Conservation (phyloP, 2,888 invertebrate species). For the Andrena chrysosceles region DNA sequence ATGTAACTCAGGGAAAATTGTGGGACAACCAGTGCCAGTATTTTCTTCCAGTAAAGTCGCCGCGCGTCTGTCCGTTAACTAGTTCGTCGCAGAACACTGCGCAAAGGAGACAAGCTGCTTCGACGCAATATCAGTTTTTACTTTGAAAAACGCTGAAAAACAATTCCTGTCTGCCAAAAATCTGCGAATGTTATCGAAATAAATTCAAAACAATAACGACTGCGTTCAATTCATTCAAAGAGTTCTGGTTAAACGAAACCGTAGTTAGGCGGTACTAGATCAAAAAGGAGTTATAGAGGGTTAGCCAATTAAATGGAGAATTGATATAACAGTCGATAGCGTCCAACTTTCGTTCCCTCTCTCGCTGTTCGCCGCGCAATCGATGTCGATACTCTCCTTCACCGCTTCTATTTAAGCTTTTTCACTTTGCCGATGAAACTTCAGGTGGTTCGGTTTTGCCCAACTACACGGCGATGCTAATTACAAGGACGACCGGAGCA, state of each 20-base stretch:
- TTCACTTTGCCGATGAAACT: slow-evolving; percentile 38
- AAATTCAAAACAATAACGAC: not conserved
- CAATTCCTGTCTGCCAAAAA: not conserved
- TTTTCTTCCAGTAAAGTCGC: not conserved
- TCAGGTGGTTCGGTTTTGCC: slow-evolving; percentile 11
- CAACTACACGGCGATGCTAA: slow-evolving; percentile 36
- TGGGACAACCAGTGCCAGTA: not conserved
- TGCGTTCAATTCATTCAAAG: not conserved
- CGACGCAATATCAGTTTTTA: not conserved
- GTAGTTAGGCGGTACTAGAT: not conserved
- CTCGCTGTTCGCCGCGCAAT: slow-evolving; percentile 10
- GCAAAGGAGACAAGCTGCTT: not conserved
- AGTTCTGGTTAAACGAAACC: not conserved
- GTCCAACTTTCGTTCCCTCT: not conserved
- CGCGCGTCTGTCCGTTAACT: not conserved
- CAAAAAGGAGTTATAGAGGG: slow-evolving; percentile 4
- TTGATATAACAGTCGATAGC: not conserved
- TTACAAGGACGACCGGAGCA: slow-evolving; percentile 12
- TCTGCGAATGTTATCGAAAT: not conserved
- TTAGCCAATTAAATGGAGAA: slow-evolving; percentile 36
- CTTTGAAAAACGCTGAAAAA: not conserved
- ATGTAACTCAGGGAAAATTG: slow-evolving; percentile 40
- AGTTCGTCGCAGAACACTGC: not conserved
- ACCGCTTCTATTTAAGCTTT: slow-evolving; percentile 20
- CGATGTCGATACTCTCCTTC: slow-evolving; percentile 23